These are phyloP conservation scores for Diadema setosum DNA, from an alignment of 35 echinoderm and acorn worm genomes.

Conservation along the genomic window DNA sequence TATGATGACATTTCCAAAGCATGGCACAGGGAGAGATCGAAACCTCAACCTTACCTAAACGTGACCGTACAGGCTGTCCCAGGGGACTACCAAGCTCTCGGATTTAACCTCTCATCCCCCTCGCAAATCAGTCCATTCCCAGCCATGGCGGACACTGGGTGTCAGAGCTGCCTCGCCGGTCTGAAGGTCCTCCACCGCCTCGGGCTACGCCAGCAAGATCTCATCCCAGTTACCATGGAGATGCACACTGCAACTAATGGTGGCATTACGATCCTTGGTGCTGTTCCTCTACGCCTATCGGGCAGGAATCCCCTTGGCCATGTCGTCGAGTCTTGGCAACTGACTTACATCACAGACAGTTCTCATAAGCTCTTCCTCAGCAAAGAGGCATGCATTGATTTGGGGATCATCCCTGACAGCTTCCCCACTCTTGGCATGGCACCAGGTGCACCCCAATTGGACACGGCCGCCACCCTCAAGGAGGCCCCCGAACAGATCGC, in stretches of 20 bases:
- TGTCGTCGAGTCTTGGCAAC: no score
- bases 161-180: background rate
- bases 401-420: background rate
- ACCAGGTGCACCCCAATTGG: background rate
- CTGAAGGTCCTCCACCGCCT: background rate
- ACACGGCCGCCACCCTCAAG: background rate
- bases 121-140: background rate
- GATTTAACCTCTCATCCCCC: background rate
- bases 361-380: no score
- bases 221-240: constrained; percentile 1
- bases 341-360: no score
- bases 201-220: background rate
- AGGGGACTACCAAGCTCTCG: background rate
- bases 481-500: background rate
- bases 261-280: background rate
- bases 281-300: background rate
- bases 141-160: background rate
- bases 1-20: background rate
- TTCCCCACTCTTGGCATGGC: background rate
- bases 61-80: background rate
- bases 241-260: constrained; percentile 7
- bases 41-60: no score
- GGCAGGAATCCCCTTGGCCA: background rate
- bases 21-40: background rate
- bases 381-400: background rate